These are phyloP conservation scores for Eretmocerus hayati DNA, from an alignment of 2,888 invertebrate genomes.

Conservation along the genomic window DNA sequence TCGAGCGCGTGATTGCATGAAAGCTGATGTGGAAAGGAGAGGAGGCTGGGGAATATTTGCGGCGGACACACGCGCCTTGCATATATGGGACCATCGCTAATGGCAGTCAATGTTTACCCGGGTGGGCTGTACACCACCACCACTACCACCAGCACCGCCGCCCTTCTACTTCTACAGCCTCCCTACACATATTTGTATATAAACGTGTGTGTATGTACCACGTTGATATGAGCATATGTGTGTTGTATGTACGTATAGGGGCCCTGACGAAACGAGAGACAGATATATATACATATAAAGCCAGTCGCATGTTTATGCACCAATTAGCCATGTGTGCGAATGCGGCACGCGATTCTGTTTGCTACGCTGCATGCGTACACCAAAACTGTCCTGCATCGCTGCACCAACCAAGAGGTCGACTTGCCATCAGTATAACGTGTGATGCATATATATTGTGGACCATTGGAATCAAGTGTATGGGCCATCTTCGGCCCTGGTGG, in stretches of 20 bases:
- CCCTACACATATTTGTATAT: no score
- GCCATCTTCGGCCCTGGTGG: not conserved
- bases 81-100: conserved; percentile 34
- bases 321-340: conserved; percentile 40
- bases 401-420: not conserved
- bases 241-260: no score
- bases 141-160: no score
- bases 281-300: conserved; percentile 30
- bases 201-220: no score
- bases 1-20: conserved; percentile 8
- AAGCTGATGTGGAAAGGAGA: not conserved
- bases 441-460: not conserved
- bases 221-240: no score
- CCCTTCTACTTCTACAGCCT: no score
- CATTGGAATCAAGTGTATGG: not conserved
- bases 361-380: not conserved
- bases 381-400: not conserved
- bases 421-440: not conserved
- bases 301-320: conserved; percentile 40
- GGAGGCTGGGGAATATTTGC: not conserved
- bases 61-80: not conserved
- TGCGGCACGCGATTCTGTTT: conserved; percentile 5
- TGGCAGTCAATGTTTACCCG: conserved; percentile 41
- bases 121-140: no score
- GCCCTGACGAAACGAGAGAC: not conserved